These are phyloP conservation scores for Stictocephala bisonia DNA, from an alignment of 2,888 invertebrate species.

Conservation along the genomic window DNA sequence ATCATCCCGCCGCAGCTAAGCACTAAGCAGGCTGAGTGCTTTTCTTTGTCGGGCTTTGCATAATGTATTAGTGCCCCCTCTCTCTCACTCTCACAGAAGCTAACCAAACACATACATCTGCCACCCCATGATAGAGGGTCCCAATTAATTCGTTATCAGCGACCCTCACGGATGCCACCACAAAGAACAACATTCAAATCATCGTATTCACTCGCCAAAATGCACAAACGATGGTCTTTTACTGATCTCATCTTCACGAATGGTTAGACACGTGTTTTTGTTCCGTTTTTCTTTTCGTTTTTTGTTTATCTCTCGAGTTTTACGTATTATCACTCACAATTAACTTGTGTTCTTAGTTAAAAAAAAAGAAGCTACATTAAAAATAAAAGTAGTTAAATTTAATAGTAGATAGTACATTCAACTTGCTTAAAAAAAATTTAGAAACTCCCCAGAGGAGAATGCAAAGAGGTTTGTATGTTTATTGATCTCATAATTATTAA, in stretches of 20 bases:
- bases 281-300: neutral
- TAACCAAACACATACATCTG: slow-evolving; percentile 25
- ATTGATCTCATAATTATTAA: no score
- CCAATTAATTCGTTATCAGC: slow-evolving; percentile 40
- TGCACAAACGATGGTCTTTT: slow-evolving; percentile 2
- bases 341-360: no score
- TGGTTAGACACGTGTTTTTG: slow-evolving; percentile 21
- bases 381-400: no score
- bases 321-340: no score
- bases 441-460: no score
- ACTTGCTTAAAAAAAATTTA: no score
- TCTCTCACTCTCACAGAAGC: slow-evolving; percentile 32
- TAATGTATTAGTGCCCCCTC: slow-evolving; percentile 39
- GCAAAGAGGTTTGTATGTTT: no score
- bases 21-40: slow-evolving; percentile 36
- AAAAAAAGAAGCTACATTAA: no score
- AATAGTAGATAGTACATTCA: no score
- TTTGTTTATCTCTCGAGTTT: no score
- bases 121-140: neutral
- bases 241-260: no score
- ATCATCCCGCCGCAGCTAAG: slow-evolving; percentile 27
- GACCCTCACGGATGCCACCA: slow-evolving; percentile 12
- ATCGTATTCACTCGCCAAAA: neutral
- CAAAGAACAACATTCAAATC: slow-evolving; percentile 42
- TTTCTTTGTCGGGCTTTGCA: slow-evolving; percentile 46